phyloP scores from a whole-genome alignment of 1,140 invertebrate genomes.

The Drosophila ambigua region DNA sequence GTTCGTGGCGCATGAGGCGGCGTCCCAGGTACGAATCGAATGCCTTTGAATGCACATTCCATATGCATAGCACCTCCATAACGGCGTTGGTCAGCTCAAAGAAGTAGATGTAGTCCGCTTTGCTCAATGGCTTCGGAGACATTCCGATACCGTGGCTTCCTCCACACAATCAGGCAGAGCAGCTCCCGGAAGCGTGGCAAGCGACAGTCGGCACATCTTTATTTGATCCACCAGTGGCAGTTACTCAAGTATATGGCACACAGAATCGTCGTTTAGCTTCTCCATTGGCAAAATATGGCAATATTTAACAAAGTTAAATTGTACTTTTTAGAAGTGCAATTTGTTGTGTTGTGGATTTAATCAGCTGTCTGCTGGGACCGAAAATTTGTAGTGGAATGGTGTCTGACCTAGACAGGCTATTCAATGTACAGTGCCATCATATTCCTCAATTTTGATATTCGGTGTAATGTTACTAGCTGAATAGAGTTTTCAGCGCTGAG shows the following conservation, averaged over 20 bases:
- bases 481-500: no score
- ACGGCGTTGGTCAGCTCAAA: constrained; percentile 57
- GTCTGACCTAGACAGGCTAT: no score
- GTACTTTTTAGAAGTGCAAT: no score
- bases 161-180: constrained; percentile 60
- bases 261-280: constrained; percentile 69
- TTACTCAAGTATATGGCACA: constrained; percentile 67
- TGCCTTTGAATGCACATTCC: constrained; percentile 61
- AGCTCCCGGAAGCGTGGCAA: constrained; percentile 53
- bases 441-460: no score
- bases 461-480: no score
- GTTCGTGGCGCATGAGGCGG: constrained; percentile 61
- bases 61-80: constrained; percentile 66
- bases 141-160: constrained; percentile 61
- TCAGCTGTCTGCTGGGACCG: no score
- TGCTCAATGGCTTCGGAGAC: constrained; percentile 50
- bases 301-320: not conserved
- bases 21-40: constrained; percentile 69
- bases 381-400: no score
- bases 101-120: constrained; percentile 69
- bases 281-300: constrained; percentile 44
- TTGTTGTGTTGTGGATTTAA: no score
- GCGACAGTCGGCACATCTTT: constrained; percentile 49
- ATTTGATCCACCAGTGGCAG: constrained; percentile 69
- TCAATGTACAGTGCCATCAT: no score